Percentiles rank a stretch among this genome's conserved stretches.
Evolutionary conservation across 2,797 vertebrate species (phyloP).

Genomic region (Ptychadena robeensis): DNA sequence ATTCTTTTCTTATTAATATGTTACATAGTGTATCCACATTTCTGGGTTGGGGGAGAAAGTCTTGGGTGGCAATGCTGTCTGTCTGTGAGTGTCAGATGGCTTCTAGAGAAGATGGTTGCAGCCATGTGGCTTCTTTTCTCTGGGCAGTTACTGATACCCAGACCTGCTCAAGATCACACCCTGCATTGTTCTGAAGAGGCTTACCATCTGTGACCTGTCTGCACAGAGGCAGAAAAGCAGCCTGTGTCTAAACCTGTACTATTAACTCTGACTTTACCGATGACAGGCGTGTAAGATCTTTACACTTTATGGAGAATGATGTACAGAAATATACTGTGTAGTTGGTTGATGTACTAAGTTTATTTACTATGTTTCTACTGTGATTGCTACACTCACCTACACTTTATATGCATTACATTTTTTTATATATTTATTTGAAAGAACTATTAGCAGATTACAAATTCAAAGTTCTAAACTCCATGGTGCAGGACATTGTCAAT

Average conservation of each 20-base stretch:
- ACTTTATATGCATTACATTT: no score
- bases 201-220: slow-evolving; percentile 47
- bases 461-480: no score
- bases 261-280: slow-evolving; percentile 27
- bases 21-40: no score
- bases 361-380: no score
- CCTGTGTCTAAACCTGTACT: slow-evolving; percentile 18
- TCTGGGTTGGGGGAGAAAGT: no score
- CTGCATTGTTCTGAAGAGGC: slow-evolving; percentile 38
- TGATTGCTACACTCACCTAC: no score
- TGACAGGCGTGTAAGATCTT: background rate
- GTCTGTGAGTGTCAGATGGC: slow-evolving; percentile 24
- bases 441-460: no score
- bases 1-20: no score
- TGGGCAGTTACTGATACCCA: slow-evolving; percentile 20
- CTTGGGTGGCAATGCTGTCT: background rate
- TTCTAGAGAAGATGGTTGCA: slow-evolving; percentile 12
- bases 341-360: no score
- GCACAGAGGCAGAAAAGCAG: slow-evolving; percentile 3
- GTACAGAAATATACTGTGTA: no score
- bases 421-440: no score
- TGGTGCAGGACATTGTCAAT: no score
- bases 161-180: slow-evolving; percentile 33
- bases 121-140: slow-evolving; percentile 28
- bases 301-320: background rate